These are phyloP conservation scores for Camelus bactrianus DNA, from an alignment of 2,113 vertebrate species.

Conservation along the genomic window DNA sequence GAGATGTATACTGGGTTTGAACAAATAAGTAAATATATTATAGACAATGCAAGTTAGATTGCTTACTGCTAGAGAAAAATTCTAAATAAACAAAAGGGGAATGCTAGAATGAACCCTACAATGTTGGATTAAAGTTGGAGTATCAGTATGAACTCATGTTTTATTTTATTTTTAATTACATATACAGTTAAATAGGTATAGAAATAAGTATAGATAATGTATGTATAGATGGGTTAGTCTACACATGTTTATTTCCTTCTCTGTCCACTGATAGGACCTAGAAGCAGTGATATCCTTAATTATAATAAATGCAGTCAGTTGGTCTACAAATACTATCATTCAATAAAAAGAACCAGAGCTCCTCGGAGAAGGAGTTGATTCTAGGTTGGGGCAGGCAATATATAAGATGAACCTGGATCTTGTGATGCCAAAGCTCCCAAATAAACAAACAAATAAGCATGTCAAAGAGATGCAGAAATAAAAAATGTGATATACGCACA, in stretches of 20 bases:
- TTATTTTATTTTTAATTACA: neutral
- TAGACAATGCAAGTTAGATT: neutral
- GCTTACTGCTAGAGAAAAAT: neutral
- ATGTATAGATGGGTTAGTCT: neutral
- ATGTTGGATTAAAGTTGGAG: neutral
- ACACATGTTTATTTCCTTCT: neutral
- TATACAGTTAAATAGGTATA: neutral
- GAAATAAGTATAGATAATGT: neutral
- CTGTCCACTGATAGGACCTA: neutral
- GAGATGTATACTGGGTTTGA: neutral
- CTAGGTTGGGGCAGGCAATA: neutral
- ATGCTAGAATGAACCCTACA: neutral
- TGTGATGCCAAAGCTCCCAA: neutral
- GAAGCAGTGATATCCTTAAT: neutral
- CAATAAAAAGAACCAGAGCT: neutral
- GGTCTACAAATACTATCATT: neutral
- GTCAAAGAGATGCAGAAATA: neutral
- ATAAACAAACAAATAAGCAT: neutral
- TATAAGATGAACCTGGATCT: neutral
- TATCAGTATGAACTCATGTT: neutral
- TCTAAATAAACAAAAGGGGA: neutral
- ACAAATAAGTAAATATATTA: neutral
- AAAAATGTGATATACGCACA: neutral
- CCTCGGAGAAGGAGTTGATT: neutral
- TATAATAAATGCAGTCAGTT: neutral